Evolutionary conservation across 1,140 invertebrate species (phyloP), one percentile per base, ranked within the genome.

Genomic region (Drosophila pruinosa): DNA sequence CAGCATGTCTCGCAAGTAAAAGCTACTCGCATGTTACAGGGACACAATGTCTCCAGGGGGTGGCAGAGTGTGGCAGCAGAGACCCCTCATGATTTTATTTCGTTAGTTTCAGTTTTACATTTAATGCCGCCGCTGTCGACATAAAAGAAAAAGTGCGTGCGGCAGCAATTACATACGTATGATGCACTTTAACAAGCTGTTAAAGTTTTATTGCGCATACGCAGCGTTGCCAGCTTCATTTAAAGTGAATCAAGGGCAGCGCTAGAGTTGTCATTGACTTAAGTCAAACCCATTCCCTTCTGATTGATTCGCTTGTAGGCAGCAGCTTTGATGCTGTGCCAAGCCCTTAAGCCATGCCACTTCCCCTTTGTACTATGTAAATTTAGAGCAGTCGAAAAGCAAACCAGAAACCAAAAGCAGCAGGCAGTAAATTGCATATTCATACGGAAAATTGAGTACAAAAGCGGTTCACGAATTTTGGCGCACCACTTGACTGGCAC

Each of bases 151-250:
- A n/a, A 70, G 47, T 53, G 50, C 57, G 53, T 45, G 56, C 36
- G 58, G 4, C 22, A 31, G 6, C 7, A 4, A 26, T 31, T 50
- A 2, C 21, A 22, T n/a, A 2, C 17, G 2, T 10, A 1, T 8
- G 7, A 4, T 41, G 34, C 48, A 43, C 7, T 48, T 70, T 39
- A 47, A 36, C 14, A 59, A 47, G 71, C 72, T 69, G 38, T 31
- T 73, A 52, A 68, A 57, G 57, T 73, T 79, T 72, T 83, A 83
- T 85, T 79, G 76, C 72, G 71, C 59, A 85, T 83, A 85, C 80
- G 79, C 75, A 53, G 22, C 41, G 54, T 65, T 56, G 31, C 15
- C 52, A 26, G 28, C 26, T 59, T 65, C 78, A 79, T 75, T 82
- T 83, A 82, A 79, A 62, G 63, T 72, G 28, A 31, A 31, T 31